These are phyloP conservation scores for Doris montereyensis DNA, from an alignment of 2,888 invertebrate species.

Conservation along the genomic window DNA sequence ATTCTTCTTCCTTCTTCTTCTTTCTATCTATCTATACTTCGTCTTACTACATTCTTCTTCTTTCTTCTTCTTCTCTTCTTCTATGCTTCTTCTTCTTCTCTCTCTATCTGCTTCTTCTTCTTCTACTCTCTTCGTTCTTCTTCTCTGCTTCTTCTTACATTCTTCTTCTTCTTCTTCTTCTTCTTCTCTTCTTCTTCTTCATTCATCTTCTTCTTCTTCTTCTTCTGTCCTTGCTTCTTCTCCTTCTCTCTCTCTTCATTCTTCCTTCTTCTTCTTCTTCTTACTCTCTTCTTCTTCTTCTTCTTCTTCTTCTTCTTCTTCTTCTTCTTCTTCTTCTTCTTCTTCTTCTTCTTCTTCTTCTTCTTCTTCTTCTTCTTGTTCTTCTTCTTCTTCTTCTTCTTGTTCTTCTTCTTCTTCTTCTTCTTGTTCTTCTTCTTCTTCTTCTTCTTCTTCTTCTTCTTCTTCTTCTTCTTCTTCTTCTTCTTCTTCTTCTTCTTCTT, in stretches of 20 bases:
- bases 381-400: background rate
- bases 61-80: background rate
- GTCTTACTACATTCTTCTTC: background rate
- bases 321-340: background rate
- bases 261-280: background rate
- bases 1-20: background rate
- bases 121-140: background rate
- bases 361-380: background rate
- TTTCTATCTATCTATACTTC: background rate
- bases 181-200: background rate
- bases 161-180: background rate
- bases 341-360: background rate
- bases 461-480: background rate
- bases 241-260: background rate
- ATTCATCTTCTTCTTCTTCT: background rate
- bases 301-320: background rate
- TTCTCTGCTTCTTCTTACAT: background rate
- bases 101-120: background rate
- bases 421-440: background rate
- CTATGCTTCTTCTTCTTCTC: background rate
- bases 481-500: background rate
- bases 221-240: background rate
- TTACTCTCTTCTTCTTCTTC: background rate
- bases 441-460: background rate
- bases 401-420: background rate